Percentiles rank a stretch among this genome's conserved stretches.
phyloP scores from a whole-genome alignment of 2,888 invertebrate species.

The Limnephilus marmoratus region DNA sequence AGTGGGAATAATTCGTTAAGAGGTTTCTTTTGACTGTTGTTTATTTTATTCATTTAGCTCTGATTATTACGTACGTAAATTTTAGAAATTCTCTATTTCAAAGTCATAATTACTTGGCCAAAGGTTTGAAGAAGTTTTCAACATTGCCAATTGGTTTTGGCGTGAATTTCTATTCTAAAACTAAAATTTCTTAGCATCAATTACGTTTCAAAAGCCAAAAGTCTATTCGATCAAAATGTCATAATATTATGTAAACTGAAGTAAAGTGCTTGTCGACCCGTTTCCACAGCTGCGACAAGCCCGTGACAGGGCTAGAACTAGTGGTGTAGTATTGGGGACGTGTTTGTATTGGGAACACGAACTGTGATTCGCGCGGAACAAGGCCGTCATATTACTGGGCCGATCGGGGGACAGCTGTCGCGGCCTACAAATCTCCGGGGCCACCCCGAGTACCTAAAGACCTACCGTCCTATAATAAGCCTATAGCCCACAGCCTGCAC shows the following conservation, averaged over 20 bases:
- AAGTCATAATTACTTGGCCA: background rate
- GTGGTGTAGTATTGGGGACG: background rate
- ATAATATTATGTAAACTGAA: constrained; percentile 27
- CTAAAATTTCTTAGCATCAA: background rate
- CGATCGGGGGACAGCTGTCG: constrained; percentile 35
- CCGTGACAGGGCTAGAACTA: background rate
- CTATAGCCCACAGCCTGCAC: constrained; percentile 12
- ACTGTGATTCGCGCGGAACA: constrained; percentile 22
- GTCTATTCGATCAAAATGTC: constrained; percentile 2
- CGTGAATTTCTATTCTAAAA: background rate
- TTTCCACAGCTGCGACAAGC: constrained; percentile 31
- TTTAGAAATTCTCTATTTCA: background rate
- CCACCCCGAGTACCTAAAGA: background rate
- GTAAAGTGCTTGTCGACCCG: constrained; percentile 36
- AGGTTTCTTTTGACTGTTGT: background rate
- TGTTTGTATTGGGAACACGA: constrained; percentile 28
- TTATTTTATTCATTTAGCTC: background rate
- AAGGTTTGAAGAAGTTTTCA: background rate
- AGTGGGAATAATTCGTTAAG: background rate
- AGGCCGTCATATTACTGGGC: constrained; percentile 34
- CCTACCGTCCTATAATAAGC: background rate
- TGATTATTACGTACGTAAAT: background rate
- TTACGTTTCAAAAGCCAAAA: background rate
- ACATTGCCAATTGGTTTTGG: background rate
- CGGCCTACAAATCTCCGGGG: constrained; percentile 26